These are phyloP conservation scores for Nothoprocta pentlandii DNA, from an alignment of 2,113 vertebrate genomes.

Conservation along the genomic window DNA sequence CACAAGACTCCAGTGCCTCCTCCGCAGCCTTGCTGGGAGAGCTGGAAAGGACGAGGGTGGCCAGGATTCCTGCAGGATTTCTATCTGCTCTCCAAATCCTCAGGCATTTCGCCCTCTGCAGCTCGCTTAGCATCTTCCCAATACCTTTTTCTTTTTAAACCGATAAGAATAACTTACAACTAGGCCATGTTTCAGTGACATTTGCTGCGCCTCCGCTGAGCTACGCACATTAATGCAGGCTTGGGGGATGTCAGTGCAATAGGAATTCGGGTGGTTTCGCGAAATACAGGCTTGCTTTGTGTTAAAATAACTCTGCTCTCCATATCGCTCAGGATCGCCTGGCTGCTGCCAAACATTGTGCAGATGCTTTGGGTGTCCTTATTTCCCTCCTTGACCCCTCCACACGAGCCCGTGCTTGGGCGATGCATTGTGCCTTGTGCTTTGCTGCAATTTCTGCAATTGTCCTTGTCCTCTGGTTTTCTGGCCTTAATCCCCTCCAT, in stretches of 20 bases:
- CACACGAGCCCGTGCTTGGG: background rate
- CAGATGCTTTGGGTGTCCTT: background rate
- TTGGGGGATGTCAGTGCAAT: background rate
- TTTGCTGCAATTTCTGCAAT: background rate
- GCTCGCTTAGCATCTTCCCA: background rate
- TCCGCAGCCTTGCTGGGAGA: background rate
- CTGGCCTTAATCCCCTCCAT: background rate
- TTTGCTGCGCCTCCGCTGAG: background rate
- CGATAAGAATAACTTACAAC: background rate
- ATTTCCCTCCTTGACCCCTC: conserved; percentile 18
- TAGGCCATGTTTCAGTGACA: background rate
- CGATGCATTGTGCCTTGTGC: background rate
- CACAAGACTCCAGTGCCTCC: background rate
- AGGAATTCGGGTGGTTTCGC: background rate
- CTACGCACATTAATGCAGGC: background rate
- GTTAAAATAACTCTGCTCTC: background rate
- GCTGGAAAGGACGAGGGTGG: background rate
- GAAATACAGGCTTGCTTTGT: background rate
- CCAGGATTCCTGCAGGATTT: background rate
- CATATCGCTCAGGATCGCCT: background rate
- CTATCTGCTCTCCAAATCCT: background rate
- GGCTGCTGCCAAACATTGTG: background rate
- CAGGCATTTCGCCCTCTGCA: background rate
- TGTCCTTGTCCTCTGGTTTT: conserved; percentile 19
- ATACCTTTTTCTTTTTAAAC: background rate